These are phyloP conservation scores for Sicus ferrugineus DNA, from an alignment of 2,888 invertebrate genomes.

Conservation along the genomic window DNA sequence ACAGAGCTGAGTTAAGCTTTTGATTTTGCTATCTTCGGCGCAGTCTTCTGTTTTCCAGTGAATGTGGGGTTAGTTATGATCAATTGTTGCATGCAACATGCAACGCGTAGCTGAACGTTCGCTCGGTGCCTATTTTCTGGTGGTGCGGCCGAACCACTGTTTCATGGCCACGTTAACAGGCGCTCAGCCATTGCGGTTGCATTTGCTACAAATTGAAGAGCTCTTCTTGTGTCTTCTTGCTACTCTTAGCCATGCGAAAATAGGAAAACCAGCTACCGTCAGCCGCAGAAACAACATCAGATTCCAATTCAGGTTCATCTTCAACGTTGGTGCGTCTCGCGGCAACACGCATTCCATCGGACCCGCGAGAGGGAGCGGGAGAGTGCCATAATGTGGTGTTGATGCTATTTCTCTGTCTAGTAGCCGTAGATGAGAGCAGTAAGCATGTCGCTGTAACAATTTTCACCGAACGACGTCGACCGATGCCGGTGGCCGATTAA, in stretches of 20 bases:
- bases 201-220: background rate
- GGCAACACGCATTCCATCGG: background rate
- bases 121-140: background rate
- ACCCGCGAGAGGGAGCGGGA: background rate
- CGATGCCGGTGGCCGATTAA: background rate
- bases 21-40: background rate
- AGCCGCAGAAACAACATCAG: constrained; percentile 17
- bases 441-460: constrained; percentile 22
- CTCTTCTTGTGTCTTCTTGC: background rate
- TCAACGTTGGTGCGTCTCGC: background rate
- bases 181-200: constrained; percentile 32
- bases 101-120: constrained; percentile 29
- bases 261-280: constrained; percentile 26
- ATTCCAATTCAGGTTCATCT: constrained; percentile 12
- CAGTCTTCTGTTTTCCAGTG: background rate
- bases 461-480: constrained; percentile 5
- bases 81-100: constrained; percentile 32
- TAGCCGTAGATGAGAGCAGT: background rate
- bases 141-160: constrained; percentile 34
- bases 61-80: background rate
- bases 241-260: background rate
- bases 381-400: background rate
- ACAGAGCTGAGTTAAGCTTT: background rate
- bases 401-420: background rate
- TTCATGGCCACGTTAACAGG: constrained; percentile 42